Conservation (phyloP, 2,113 vertebrate genomes). For the Ornithorhynchus anatinus region DNA sequence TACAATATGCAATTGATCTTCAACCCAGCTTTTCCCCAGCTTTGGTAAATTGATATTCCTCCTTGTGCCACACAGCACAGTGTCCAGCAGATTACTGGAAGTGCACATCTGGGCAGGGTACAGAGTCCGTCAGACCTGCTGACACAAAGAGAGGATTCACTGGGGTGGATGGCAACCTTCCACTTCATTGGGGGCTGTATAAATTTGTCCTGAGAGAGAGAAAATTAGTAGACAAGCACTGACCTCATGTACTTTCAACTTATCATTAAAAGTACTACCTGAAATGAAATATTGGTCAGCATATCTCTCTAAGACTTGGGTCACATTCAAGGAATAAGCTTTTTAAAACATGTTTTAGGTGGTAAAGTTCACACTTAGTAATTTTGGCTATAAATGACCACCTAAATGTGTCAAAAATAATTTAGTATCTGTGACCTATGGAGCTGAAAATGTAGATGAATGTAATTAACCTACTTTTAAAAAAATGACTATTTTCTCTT, state of each 20-base stretch:
- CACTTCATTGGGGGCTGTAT: too few relatives aligned
- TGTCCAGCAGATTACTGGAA: too few relatives aligned
- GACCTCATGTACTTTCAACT: neutral
- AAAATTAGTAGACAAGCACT: neutral
- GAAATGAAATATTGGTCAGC: neutral
- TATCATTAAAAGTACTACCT: neutral
- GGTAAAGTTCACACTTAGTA: slow-evolving; percentile 64
- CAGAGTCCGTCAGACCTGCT: too few relatives aligned
- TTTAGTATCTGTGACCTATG: slow-evolving; percentile 65
- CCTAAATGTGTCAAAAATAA: slow-evolving; percentile 71
- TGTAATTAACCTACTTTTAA: slow-evolving; percentile 71
- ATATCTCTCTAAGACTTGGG: slow-evolving; percentile 20
- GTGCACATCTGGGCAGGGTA: too few relatives aligned
- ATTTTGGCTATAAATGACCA: slow-evolving; percentile 72
- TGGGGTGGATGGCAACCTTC: too few relatives aligned
- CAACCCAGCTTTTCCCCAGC: too few relatives aligned
- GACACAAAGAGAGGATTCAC: too few relatives aligned
- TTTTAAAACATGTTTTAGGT: slow-evolving; percentile 35
- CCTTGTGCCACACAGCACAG: too few relatives aligned
- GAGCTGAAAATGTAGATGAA: slow-evolving; percentile 71
- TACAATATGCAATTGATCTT: too few relatives aligned
- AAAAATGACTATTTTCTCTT: slow-evolving; percentile 16
- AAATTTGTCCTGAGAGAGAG: too few relatives aligned
- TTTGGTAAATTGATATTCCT: too few relatives aligned
- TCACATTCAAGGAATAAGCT: slow-evolving; percentile 51